Base-by-base conservation (phyloP, 1,140 invertebrate species). In the Uloborus diversus region DNA sequence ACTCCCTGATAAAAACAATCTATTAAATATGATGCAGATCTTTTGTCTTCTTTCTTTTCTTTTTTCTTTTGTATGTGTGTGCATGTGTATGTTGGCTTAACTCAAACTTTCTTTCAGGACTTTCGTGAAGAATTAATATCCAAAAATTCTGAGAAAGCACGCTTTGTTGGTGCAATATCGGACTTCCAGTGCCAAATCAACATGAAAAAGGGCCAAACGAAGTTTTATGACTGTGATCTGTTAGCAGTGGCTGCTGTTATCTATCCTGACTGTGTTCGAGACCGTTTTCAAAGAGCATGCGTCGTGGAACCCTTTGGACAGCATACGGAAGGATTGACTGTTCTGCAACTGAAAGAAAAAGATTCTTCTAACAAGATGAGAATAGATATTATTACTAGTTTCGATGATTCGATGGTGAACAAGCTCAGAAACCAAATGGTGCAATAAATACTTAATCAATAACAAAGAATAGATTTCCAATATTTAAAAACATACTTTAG, bases 241-340 rank as follows among this genome's bases (percentile, higher is more conserved):
- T n/a, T 62, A 7, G 76, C 76, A 0, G 66, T 79, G 17, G 76
- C 57, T 4, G 56, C 76, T 0, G 4, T n/a, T 3, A n/a, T 79
- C 4, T 69, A 69, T 35, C 76, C 76, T 13, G 37, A 79, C 0
- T 61, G 35, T 28, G 28, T 79, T 9, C 23, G 9, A 20, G 7
- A n/a, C 4, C 27, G 23, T 4, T 1, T 79, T 4, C 23, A 33
- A 4, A 61, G 35, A 4, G 27, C 47, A 2, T 9, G 61, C 0
- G 53, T 30, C 2, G 64, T 79, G 7, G 76, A 79, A 20, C 51
- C 27, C 14, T 9, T 11, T 9, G 76, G 76, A 2, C 25, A n/a
- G 25, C 62, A 49, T 25, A 51, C 56, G 0, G 25, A 23, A 33
- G 65, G 65, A 4, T 23, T 61, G 3, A 35, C 56, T 0, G 14